Percentiles rank a stretch among this genome's conserved stretches.
Conservation (phyloP, 2,888 invertebrate genomes). For the Xestoiulus laeticollis region DNA sequence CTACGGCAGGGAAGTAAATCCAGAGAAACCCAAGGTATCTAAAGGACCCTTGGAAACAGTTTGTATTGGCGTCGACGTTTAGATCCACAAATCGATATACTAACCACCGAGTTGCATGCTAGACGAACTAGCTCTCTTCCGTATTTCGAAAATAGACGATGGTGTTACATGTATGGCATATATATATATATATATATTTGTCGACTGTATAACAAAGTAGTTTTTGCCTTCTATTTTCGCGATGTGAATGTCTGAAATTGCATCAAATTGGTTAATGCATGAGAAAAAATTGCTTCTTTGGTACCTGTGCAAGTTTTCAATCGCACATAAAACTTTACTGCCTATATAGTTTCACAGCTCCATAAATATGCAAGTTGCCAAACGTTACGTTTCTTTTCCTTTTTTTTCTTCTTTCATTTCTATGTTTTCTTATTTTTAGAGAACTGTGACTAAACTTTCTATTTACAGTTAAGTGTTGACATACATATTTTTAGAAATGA, state of each 20-base stretch:
- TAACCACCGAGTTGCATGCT: neutral
- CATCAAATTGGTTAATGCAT: neutral
- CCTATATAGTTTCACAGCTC: neutral
- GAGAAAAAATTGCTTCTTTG: too few relatives aligned
- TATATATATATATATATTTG: too few relatives aligned
- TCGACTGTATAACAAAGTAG: too few relatives aligned
- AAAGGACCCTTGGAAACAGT: neutral
- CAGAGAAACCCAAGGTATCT: neutral
- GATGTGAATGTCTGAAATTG: neutral
- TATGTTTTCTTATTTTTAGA: conserved; percentile 12
- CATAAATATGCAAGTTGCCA: neutral
- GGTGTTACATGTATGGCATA: neutral
- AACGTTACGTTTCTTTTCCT: neutral
- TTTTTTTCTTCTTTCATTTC: conserved; percentile 31
- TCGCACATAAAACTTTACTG: neutral
- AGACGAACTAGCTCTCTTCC: too few relatives aligned
- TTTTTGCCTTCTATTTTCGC: neutral
- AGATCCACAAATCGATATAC: neutral
- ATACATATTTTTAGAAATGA: too few relatives aligned
- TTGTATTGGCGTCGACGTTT: neutral
- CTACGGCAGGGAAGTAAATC: neutral
- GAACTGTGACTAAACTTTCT: neutral
- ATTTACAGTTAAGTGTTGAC: neutral
- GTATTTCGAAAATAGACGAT: too few relatives aligned
- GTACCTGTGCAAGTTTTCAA: too few relatives aligned